Conservation (phyloP, 2,888 invertebrate species). For the Thereva nobilitata region DNA sequence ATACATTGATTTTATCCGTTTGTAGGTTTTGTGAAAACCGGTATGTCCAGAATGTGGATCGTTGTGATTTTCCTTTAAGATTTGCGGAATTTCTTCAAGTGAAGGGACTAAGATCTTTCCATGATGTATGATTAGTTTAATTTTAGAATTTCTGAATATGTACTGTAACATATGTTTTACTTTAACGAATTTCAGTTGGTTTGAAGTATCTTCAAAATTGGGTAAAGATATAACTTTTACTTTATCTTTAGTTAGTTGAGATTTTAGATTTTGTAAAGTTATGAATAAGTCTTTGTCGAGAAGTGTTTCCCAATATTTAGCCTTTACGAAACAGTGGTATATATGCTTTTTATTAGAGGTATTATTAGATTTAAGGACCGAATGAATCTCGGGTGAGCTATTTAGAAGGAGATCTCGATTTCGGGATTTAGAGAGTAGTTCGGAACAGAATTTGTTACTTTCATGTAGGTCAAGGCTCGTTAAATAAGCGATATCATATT, state of each 20-base stretch:
- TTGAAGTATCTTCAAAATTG: too few relatives aligned
- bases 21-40: slow-evolving; percentile 1
- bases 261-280: slow-evolving; percentile 8
- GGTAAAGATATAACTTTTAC: too few relatives aligned
- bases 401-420: not conserved
- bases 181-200: slow-evolving; percentile 29
- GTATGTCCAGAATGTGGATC: not conserved
- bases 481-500: not conserved
- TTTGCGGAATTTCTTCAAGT: not conserved
- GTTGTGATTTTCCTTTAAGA: slow-evolving; percentile 39
- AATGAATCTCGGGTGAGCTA: slow-evolving; percentile 25
- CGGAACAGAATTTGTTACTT: not conserved
- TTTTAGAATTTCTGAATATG: slow-evolving; percentile 6
- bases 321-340: slow-evolving; percentile 31
- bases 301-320: slow-evolving; percentile 8
- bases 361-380: slow-evolving; percentile 14
- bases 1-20: not conserved
- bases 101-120: not conserved
- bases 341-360: not conserved
- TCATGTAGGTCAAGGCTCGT: not conserved
- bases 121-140: not conserved
- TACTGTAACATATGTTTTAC: not conserved
- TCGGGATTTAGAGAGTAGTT: not conserved
- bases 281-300: slow-evolving; percentile 6
- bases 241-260: slow-evolving; percentile 5